A percentile compares a stretch with the other conserved stretches of the same genome.
Evolutionary conservation across 1,140 invertebrate genomes (phyloP).

Genomic region (Drosophila asahinai): DNA sequence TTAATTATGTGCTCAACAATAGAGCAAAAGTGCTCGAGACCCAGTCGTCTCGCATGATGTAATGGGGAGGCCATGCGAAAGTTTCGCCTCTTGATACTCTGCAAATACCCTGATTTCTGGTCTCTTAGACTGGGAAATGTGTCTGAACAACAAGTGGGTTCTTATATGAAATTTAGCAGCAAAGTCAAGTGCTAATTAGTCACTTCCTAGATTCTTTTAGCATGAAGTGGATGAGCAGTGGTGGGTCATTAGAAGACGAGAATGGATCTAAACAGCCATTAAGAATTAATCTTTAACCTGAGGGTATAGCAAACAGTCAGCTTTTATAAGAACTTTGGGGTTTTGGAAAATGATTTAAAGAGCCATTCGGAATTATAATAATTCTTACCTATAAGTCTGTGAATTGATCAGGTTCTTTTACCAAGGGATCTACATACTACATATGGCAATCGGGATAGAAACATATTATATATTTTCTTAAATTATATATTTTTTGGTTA

Average conservation of each 20-base stretch:
- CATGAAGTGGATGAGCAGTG: too few species aligned
- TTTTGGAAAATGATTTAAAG: background rate
- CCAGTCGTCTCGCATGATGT: constrained; percentile 61
- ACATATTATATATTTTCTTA: too few species aligned
- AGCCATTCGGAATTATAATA: background rate
- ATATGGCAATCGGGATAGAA: too few species aligned
- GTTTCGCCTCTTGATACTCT: constrained; percentile 42
- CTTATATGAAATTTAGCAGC: background rate
- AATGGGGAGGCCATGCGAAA: constrained; percentile 65
- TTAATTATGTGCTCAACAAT: constrained; percentile 83
- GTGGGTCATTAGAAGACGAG: too few species aligned
- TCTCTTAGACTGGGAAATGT: background rate
- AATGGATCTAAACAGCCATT: background rate
- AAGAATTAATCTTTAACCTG: background rate
- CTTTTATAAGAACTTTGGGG: background rate
- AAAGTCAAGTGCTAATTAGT: background rate
- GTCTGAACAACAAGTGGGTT: background rate
- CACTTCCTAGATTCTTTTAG: background rate
- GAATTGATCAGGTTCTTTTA: too few species aligned
- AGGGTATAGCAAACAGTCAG: background rate
- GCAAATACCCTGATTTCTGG: background rate
- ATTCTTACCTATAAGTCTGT: too few species aligned
- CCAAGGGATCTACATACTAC: too few species aligned
- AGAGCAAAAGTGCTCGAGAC: constrained; percentile 65
- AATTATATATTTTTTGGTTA: too few species aligned